Conservation (phyloP, 2,888 invertebrate genomes). For the Deroplatys truncata region DNA sequence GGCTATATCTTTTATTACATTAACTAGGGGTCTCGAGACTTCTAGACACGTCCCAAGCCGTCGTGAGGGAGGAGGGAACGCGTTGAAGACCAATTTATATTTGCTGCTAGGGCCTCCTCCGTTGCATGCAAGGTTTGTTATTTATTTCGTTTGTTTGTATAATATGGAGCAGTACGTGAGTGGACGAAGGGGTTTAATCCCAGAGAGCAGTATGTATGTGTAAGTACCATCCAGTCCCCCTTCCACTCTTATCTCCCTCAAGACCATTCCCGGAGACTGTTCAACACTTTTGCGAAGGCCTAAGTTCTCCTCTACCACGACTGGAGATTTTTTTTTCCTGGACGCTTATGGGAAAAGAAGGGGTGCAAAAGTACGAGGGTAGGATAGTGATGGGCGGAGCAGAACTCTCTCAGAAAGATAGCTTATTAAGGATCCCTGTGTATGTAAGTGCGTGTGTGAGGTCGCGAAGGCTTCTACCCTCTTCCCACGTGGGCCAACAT, state of each 20-base stretch:
- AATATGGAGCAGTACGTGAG: neutral
- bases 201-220: neutral
- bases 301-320: neutral
- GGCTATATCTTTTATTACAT: slow-evolving; percentile 15
- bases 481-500: slow-evolving; percentile 1
- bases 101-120: neutral
- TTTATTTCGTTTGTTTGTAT: slow-evolving; percentile 12
- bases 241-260: neutral
- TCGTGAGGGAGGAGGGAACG: too few species aligned
- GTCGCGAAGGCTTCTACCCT: neutral
- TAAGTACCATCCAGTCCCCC: neutral
- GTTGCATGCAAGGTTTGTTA: slow-evolving; percentile 2
- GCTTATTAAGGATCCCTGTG: slow-evolving; percentile 10
- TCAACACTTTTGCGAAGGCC: slow-evolving; percentile 13
- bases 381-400: neutral
- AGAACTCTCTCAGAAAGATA: neutral
- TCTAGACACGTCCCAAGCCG: neutral
- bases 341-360: neutral
- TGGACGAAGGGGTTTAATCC: neutral
- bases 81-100: slow-evolving; percentile 17
- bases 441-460: neutral
- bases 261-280: slow-evolving; percentile 1
- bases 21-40: neutral
- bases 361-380: neutral
- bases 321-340: neutral